Evolutionary conservation across 2,113 vertebrate species (phyloP).

Genomic region (Zosterops pallidus): DNA sequence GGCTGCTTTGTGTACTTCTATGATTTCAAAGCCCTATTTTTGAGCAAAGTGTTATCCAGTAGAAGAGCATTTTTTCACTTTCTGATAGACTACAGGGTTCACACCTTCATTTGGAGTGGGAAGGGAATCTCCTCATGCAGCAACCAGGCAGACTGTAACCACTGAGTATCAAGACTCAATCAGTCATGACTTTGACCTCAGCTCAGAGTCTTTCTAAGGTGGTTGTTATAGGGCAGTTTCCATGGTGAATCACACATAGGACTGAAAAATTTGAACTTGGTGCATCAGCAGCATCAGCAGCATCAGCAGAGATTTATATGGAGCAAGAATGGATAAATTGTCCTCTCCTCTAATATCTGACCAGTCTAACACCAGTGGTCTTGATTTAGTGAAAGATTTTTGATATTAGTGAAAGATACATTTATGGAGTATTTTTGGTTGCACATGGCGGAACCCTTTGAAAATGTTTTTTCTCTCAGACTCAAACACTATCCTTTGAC

Average conservation of each 20-base stretch:
- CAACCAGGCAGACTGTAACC: rapidly evolving
- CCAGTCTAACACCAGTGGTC: background rate
- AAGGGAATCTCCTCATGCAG: background rate
- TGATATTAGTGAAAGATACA: background rate
- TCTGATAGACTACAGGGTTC: background rate
- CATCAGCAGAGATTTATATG: background rate
- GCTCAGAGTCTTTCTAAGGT: background rate
- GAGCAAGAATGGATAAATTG: background rate
- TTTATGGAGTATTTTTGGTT: background rate
- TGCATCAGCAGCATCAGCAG: background rate
- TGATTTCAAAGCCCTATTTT: background rate
- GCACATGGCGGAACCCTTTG: background rate
- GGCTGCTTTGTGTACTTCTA: background rate
- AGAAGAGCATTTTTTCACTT: background rate
- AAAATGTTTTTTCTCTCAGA: background rate
- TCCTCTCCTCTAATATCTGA: background rate
- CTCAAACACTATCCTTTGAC: background rate
- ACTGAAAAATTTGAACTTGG: background rate
- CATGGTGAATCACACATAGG: background rate
- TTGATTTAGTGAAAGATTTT: background rate
- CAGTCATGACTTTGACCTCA: background rate
- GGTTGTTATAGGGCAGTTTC: background rate
- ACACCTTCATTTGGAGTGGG: background rate
- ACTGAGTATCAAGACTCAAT: background rate
- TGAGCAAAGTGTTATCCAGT: background rate